These are phyloP conservation scores for Anser cygnoides DNA, from an alignment of 2,113 vertebrate species.

Conservation along the genomic window DNA sequence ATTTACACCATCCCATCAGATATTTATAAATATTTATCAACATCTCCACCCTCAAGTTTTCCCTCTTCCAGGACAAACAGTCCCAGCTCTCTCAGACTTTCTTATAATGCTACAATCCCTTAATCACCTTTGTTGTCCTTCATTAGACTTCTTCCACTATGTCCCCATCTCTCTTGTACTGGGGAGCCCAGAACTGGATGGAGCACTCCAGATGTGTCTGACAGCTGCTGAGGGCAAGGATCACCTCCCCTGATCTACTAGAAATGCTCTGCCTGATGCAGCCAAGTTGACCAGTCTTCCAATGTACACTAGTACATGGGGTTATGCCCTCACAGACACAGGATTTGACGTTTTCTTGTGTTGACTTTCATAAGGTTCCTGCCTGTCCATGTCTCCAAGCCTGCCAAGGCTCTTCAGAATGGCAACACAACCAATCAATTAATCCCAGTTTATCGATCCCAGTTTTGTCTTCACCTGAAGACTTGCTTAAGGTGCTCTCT, in stretches of 20 bases:
- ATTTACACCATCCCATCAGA: not conserved
- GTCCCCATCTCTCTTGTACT: not conserved
- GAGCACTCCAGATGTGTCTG: not conserved
- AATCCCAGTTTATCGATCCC: not conserved
- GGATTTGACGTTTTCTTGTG: not conserved
- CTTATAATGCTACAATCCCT: too few species aligned
- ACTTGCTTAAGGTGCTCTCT: not conserved
- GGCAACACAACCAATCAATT: not conserved
- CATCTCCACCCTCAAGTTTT: fast-evolving
- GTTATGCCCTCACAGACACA: not conserved
- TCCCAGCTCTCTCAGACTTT: not conserved
- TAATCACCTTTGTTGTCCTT: not conserved
- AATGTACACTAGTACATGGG: not conserved
- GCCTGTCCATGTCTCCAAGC: not conserved
- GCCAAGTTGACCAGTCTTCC: not conserved
- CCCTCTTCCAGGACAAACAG: not conserved
- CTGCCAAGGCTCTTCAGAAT: not conserved
- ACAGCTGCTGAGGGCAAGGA: not conserved
- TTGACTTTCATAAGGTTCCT: not conserved
- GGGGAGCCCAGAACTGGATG: not conserved
- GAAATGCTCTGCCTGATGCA: not conserved
- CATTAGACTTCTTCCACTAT: not conserved
- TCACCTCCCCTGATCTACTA: not conserved
- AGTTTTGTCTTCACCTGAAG: not conserved
- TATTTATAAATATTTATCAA: not conserved